A percentile compares a stretch with the other conserved stretches of the same genome.
phyloP scores from a whole-genome alignment of 2,113 vertebrate species.

The Riparia riparia region DNA sequence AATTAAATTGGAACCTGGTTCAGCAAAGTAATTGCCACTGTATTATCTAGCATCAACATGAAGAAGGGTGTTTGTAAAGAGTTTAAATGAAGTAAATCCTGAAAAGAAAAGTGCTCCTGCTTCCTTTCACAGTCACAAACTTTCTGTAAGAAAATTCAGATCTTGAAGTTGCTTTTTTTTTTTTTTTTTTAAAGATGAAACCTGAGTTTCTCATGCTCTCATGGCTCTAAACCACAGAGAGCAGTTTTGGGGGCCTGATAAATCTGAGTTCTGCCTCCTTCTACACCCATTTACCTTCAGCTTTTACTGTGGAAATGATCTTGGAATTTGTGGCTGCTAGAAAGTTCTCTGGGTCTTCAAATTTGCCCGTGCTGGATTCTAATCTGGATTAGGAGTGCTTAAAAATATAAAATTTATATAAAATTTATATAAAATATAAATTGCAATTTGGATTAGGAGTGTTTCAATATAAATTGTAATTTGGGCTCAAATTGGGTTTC shows the following conservation, averaged over 20 bases:
- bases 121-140: not conserved
- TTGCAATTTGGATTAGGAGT: not conserved
- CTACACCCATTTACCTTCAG: not conserved
- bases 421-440: too few species aligned
- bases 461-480: not conserved
- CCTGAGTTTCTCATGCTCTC: fast-evolving
- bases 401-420: not conserved
- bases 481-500: not conserved
- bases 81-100: not conserved
- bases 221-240: not conserved
- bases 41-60: not conserved
- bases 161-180: not conserved
- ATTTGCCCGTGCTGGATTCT: fast-evolving
- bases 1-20: not conserved
- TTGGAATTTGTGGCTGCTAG: not conserved
- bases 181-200: not conserved
- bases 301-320: not conserved
- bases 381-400: not conserved
- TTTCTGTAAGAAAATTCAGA: not conserved
- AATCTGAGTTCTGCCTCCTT: not conserved
- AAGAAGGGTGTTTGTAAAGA: not conserved
- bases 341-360: not conserved
- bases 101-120: not conserved
- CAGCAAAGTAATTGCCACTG: not conserved
- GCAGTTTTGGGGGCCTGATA: not conserved